A percentile compares a stretch with the other conserved stretches of the same genome.
Evolutionary conservation across 2,113 vertebrate species (phyloP).

Genomic region (Prietella phreatophila): DNA sequence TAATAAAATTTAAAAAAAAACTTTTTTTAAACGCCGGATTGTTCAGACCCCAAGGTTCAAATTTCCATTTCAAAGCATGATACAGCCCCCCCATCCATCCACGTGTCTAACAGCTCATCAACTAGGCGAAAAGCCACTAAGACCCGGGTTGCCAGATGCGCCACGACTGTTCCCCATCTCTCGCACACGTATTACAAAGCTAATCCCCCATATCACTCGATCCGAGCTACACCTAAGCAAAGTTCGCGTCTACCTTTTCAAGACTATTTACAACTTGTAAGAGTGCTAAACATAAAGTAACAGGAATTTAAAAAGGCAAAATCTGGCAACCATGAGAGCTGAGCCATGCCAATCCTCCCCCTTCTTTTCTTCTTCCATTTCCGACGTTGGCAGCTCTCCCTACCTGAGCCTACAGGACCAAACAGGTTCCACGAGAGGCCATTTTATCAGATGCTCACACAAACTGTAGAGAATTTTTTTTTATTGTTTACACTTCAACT

Average conservation of each 20-base stretch:
- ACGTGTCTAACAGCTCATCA: conserved; percentile 50
- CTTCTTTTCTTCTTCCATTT: conserved; percentile 11
- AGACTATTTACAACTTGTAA: no score
- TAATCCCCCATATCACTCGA: no score
- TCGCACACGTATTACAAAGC: background rate
- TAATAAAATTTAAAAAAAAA: background rate
- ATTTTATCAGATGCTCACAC: conserved; percentile 17
- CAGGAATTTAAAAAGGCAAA: background rate
- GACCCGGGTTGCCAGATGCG: conserved; percentile 40
- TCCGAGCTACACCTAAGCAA: background rate
- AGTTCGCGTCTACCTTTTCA: no score
- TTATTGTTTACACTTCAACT: no score
- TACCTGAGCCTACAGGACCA: conserved; percentile 38
- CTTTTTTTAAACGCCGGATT: background rate
- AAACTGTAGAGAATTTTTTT: background rate
- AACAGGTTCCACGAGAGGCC: conserved; percentile 35
- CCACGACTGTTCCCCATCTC: background rate
- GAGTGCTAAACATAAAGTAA: background rate
- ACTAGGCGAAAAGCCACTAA: conserved; percentile 48
- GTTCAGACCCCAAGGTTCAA: conserved; percentile 7
- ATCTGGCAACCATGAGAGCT: conserved; percentile 13
- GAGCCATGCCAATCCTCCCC: conserved; percentile 43
- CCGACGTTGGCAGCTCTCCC: conserved; percentile 19
- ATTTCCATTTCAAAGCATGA: conserved; percentile 65
- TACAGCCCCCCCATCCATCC: conserved; percentile 60